Evolutionary conservation across 1,140 invertebrate species (phyloP), one percentile per base, ranked within the genome.

Genomic region (Drepana arcuata): DNA sequence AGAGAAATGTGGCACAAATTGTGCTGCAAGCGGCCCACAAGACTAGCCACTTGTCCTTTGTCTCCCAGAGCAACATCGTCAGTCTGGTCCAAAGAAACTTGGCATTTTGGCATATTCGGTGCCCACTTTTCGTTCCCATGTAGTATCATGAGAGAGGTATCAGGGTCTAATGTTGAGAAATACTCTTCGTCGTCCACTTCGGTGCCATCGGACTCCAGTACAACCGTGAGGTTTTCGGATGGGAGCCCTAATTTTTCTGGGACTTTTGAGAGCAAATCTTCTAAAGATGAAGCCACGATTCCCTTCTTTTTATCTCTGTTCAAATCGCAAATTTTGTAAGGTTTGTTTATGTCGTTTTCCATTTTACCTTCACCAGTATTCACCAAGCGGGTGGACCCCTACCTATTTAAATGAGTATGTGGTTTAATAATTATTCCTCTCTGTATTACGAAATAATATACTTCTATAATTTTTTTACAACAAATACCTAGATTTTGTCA

Each of bases 141-240:
- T 13, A 95, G 84, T 4, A 93, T 85, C 90, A 95, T 94, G 45
- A 95, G 83, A 59, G 87, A 90, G 4, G 92, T 93, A 56, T 95
- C 92, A 41, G 88, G 89, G 57, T 95, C 92, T 32, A 95, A 79
- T 0, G 92, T 95, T 18, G 88, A 90, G 70, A 95, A 95, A 72
- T 94, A 95, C 64, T 94, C 93, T 69, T 95, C 92, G 59, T 94
- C 93, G 51, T 95, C 93, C 18, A 95, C 91, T 85, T 95, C 93
- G 1, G 93, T 95, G 11, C 91, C 93, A 80, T 95, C 93, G 38
- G 87, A 89, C 65, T 95, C 93, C 42, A 95, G 75, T 16, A 94
- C 91, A 24, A 93, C 88, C 31, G 90, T 92, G n/a, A 92, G 80
- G 53, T 86, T 82, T 36, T 87, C 86, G 16, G 85, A 66, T 6